Base-by-base conservation (phyloP, 2,113 vertebrate species). In the Chrysemys picta region DNA sequence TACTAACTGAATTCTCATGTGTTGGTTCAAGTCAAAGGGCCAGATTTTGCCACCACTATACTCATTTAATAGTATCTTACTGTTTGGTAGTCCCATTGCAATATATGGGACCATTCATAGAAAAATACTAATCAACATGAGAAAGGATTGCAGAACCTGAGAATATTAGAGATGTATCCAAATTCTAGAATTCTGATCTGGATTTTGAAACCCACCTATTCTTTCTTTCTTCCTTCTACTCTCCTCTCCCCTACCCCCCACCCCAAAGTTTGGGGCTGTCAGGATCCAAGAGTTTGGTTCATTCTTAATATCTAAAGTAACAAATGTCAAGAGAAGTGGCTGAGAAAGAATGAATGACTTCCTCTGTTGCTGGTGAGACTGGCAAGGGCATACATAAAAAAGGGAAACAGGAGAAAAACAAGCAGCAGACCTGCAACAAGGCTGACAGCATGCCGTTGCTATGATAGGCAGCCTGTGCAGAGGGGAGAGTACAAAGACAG, bases 401-500 rank as follows among this genome's bases (percentile, higher is more conserved):
- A 93, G 80, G 14, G 88, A 80, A 94, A 89, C 87, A 93, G 85
- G 53, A 95, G 84, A 91, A 91, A 94, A 97, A 96, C 94, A 96
- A 96, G 69, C 89, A 93, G 93, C 95, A 95, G 90, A 82, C 38
- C 24, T 84, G 47, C 6, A 91, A 90, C 49, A 85, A 79, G 45
- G 84, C 91, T 87, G 93, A 94, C 88, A 94, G 81, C 27, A 24
- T 78, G 82, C 85, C n/a, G 80, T 29, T 69, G 45, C 24, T 45
- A 50, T 93, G 93, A 79, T 88, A 94, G 82, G 89, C 90, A 95
- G 87, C 27, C 47, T 56, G 65, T 80, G 83, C 82, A 95, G 54
- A 95, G 81, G 57, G 78, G 83, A 94, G 52, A 93, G 82, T 93
- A 91, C 89, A 91, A 95, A 97, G 93, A 94, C 95, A 97, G 91